Percentiles rank a stretch among this genome's conserved stretches.
Conservation (phyloP, 2,797 vertebrate species). For the Onychomys arenicola region DNA sequence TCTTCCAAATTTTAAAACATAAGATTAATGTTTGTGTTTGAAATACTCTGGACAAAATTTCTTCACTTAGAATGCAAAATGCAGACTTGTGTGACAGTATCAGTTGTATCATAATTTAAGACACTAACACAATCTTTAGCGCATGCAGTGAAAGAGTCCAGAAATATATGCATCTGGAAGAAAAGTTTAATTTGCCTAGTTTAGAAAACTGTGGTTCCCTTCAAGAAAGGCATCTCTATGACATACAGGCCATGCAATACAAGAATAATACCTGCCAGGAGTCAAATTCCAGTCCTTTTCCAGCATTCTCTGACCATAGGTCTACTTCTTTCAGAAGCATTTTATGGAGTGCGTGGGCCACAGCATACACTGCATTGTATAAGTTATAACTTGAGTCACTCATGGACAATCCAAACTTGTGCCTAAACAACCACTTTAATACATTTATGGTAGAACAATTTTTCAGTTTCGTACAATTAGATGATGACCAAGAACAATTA, state of each 20-base stretch:
- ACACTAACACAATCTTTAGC: background rate
- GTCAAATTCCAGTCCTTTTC: background rate
- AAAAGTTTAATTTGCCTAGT: background rate
- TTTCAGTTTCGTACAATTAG: background rate
- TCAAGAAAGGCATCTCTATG: background rate
- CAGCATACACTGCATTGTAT: background rate
- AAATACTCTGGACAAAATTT: background rate
- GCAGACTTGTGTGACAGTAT: too few species aligned
- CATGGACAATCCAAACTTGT: background rate
- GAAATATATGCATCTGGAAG: background rate
- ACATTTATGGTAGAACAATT: background rate
- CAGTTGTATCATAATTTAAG: background rate
- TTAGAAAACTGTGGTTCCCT: background rate
- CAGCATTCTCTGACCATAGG: fast-evolving
- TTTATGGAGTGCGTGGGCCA: background rate
- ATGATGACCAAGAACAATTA: background rate
- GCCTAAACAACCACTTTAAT: background rate
- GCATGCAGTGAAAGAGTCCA: background rate
- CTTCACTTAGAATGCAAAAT: background rate
- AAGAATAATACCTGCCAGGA: background rate
- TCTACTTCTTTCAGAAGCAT: background rate
- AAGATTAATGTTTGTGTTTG: background rate
- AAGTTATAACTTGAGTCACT: background rate
- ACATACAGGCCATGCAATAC: background rate
- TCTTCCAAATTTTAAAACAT: background rate